Evolutionary conservation across 2,797 vertebrate species (phyloP).

Genomic region (Eospalax fontanierii): DNA sequence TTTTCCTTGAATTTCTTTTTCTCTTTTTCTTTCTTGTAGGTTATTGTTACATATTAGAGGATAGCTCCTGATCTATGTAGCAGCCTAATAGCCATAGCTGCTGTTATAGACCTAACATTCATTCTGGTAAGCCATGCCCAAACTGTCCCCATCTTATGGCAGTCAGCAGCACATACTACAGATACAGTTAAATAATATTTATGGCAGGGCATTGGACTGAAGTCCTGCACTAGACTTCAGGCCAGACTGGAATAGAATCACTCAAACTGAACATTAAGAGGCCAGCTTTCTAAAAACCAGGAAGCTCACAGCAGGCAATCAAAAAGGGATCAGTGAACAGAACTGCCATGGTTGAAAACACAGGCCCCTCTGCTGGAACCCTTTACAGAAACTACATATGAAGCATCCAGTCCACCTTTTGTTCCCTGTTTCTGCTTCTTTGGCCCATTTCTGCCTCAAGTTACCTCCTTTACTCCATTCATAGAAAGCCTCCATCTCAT

Average conservation of each 20-base stretch:
- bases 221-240: too few relatives aligned
- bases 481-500: not conserved
- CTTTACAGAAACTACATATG: not conserved
- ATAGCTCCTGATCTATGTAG: not conserved
- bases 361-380: not conserved
- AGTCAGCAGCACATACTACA: not conserved
- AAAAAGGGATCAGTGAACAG: not conserved
- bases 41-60: not conserved
- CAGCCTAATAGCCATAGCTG: not conserved
- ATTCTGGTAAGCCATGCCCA: not conserved
- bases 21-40: too few relatives aligned
- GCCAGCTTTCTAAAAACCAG: not conserved
- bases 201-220: not conserved
- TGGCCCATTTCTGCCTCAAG: not conserved
- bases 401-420: not conserved
- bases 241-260: not conserved
- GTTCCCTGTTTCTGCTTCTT: not conserved
- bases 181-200: not conserved
- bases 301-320: not conserved
- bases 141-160: not conserved
- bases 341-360: not conserved
- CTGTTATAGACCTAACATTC: not conserved
- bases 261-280: not conserved
- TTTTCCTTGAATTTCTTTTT: too few relatives aligned
- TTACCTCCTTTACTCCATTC: not conserved